These are phyloP conservation scores for Fregata magnificens DNA, from an alignment of 2,113 vertebrate species.

Conservation along the genomic window DNA sequence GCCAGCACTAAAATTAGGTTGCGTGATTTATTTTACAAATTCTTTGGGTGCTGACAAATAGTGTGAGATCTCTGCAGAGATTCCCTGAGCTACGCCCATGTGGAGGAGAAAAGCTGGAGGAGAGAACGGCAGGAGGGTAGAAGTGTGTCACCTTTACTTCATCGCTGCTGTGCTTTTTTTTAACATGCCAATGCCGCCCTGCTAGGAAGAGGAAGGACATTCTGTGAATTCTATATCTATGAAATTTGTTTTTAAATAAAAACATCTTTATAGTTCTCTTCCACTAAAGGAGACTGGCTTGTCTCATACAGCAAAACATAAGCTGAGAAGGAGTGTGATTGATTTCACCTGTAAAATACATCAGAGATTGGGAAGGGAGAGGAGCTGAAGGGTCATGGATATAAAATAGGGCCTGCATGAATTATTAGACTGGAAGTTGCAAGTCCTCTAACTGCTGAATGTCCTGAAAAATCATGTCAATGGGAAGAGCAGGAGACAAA, in stretches of 20 bases:
- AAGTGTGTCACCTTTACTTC: neutral
- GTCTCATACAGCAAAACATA: neutral
- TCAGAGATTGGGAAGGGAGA: neutral
- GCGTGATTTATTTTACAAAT: neutral
- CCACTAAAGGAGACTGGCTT: neutral
- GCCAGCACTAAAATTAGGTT: slow-evolving; percentile 33
- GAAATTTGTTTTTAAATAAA: neutral
- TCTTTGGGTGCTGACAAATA: slow-evolving; percentile 20
- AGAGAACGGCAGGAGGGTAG: neutral
- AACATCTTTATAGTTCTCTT: neutral
- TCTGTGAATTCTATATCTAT: neutral
- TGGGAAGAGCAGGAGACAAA: neutral
- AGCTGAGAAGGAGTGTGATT: neutral
- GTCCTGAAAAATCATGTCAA: neutral
- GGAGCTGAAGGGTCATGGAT: neutral
- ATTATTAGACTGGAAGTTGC: neutral
- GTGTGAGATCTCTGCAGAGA: neutral
- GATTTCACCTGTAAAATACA: neutral
- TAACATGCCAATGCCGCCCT: accelerated
- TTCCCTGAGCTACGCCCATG: neutral
- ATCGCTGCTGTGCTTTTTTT: neutral
- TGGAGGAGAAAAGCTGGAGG: neutral
- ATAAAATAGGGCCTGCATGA: neutral
- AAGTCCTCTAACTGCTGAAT: neutral
- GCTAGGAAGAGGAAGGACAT: neutral